phyloP scores from a whole-genome alignment of 2,888 invertebrate species.

The Drosophila tripunctata region DNA sequence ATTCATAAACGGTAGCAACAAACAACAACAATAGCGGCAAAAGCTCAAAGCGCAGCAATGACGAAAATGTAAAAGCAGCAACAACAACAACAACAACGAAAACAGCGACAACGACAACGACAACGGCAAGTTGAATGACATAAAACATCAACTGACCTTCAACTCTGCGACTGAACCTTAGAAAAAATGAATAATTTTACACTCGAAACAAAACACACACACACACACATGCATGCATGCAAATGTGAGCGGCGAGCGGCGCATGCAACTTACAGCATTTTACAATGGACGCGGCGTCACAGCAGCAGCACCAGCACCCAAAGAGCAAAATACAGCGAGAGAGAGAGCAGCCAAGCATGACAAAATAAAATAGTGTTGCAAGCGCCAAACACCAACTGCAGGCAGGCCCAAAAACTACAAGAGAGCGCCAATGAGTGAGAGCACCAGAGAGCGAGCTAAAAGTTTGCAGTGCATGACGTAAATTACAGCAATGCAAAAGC shows the following conservation, averaged over 20 bases:
- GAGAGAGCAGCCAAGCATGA: slow-evolving; percentile 40
- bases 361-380: slow-evolving; percentile 43
- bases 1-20: slow-evolving; percentile 32
- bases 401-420: slow-evolving; percentile 17
- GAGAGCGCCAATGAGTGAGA: slow-evolving; percentile 12
- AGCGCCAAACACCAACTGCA: slow-evolving; percentile 24
- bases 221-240: slow-evolving; percentile 48
- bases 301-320: not conserved
- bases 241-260: slow-evolving; percentile 59
- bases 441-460: slow-evolving; percentile 15
- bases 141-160: slow-evolving; percentile 85
- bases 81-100: slow-evolving; percentile 44
- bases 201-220: slow-evolving; percentile 58
- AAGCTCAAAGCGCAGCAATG: slow-evolving; percentile 60
- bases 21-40: slow-evolving; percentile 18
- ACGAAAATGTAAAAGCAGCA: slow-evolving; percentile 70
- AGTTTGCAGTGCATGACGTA: slow-evolving; percentile 52
- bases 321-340: slow-evolving; percentile 17
- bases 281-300: slow-evolving; percentile 44
- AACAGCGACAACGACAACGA: slow-evolving; percentile 40
- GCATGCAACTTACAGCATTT: slow-evolving; percentile 72
- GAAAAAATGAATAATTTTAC: slow-evolving; percentile 83
- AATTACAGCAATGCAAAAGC: slow-evolving; percentile 45
- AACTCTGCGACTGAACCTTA: slow-evolving; percentile 84
- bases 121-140: slow-evolving; percentile 84